Conservation (phyloP, 2,797 vertebrate genomes). For the Cyprinodon diabolis region DNA sequence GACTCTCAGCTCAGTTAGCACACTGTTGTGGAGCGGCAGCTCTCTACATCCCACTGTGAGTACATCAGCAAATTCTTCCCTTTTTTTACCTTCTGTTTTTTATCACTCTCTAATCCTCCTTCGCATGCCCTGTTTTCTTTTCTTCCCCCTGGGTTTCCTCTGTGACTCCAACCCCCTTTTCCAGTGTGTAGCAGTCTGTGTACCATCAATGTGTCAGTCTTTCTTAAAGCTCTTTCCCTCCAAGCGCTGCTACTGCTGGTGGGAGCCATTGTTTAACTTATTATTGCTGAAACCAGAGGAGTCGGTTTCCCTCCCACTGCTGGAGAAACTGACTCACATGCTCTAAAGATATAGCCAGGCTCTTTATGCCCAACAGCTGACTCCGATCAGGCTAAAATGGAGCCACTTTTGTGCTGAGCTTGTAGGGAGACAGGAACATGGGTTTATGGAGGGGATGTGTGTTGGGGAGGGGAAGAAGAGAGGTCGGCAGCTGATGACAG, state of each 20-base stretch:
- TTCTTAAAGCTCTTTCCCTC: constrained; percentile 61
- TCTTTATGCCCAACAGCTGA: constrained; percentile 28
- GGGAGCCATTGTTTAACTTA: constrained; percentile 71
- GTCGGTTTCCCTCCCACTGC: constrained; percentile 52
- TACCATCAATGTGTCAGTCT: constrained; percentile 57
- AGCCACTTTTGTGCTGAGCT: constrained; percentile 54
- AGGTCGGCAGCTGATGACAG: constrained; percentile 64
- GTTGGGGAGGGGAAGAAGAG: constrained; percentile 40
- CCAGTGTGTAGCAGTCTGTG: constrained; percentile 46
- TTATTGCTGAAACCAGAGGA: constrained; percentile 55
- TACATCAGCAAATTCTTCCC: constrained; percentile 66
- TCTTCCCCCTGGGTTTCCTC: background rate
- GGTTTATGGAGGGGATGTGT: constrained; percentile 56
- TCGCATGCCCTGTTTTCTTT: constrained; percentile 20
- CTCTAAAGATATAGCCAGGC: constrained; percentile 39
- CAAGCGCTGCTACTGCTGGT: constrained; percentile 59
- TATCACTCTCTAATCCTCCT: constrained; percentile 20
- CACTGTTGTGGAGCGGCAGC: constrained; percentile 74
- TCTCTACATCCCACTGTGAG: constrained; percentile 81
- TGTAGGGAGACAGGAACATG: constrained; percentile 47
- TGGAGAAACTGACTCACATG: constrained; percentile 37
- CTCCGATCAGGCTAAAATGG: constrained; percentile 51
- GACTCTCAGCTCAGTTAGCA: constrained; percentile 76
- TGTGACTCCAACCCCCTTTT: background rate
- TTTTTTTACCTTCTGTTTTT: constrained; percentile 41